Percentiles rank a stretch among this genome's conserved stretches.
Conservation (phyloP, 2,888 invertebrate species). For the Drosophila peninsularis region DNA sequence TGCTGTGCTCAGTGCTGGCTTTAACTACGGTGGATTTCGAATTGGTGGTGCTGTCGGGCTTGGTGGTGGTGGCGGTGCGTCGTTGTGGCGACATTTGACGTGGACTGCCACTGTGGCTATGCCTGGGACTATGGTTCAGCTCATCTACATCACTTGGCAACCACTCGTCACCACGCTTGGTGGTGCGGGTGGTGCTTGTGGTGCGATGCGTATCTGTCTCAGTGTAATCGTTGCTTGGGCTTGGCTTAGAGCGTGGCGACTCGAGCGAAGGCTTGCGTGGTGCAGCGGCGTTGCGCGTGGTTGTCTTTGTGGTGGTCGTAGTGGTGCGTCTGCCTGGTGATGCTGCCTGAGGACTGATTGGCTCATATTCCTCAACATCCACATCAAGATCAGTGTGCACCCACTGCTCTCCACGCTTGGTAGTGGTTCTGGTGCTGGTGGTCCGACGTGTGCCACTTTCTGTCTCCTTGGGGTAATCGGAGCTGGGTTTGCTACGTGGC, state of each 20-base stretch:
- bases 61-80: slow-evolving; percentile 18
- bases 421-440: slow-evolving; percentile 11
- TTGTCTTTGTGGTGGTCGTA: slow-evolving; percentile 33
- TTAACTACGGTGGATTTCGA: slow-evolving; percentile 55
- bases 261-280: slow-evolving; percentile 27
- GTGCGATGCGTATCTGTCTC: slow-evolving; percentile 19
- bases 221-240: background rate
- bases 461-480: slow-evolving; percentile 6
- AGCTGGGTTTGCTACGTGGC: slow-evolving; percentile 2
- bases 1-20: slow-evolving; percentile 76
- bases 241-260: slow-evolving; percentile 9
- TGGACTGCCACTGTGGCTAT: slow-evolving; percentile 27
- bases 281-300: slow-evolving; percentile 12
- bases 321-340: slow-evolving; percentile 54
- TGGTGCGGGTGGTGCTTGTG: slow-evolving; percentile 20
- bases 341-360: slow-evolving; percentile 4
- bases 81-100: slow-evolving; percentile 19
- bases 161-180: slow-evolving; percentile 18
- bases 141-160: slow-evolving; percentile 16
- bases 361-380: slow-evolving; percentile 18
- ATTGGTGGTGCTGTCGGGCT: slow-evolving; percentile 22
- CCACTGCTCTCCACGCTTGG: slow-evolving; percentile 17
- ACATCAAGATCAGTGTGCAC: slow-evolving; percentile 16
- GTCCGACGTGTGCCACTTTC: slow-evolving; percentile 18
- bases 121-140: slow-evolving; percentile 21